These are phyloP conservation scores for Mylabris phalerata DNA, from an alignment of 1,140 invertebrate genomes.

Conservation along the genomic window DNA sequence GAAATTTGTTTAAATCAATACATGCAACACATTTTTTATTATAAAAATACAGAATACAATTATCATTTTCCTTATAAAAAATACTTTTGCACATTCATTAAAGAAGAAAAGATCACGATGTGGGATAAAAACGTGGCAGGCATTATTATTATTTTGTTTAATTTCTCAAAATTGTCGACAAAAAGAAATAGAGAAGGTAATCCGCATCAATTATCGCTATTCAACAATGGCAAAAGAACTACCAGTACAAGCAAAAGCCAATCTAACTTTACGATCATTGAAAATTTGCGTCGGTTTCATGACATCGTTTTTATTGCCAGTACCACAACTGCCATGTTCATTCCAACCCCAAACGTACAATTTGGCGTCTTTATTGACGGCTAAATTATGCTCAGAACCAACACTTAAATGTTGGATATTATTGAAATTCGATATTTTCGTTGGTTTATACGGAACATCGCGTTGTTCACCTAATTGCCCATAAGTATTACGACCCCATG, in stretches of 20 bases:
- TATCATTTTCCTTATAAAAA: conserved; percentile 39
- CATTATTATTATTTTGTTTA: neutral
- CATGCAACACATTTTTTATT: conserved; percentile 37
- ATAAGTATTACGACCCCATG: conserved; percentile 77
- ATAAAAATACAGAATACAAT: conserved; percentile 42
- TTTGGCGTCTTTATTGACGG: conserved; percentile 50
- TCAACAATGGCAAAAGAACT: conserved; percentile 51
- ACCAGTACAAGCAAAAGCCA: conserved; percentile 48
- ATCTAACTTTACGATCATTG: conserved; percentile 35
- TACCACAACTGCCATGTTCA: conserved; percentile 83
- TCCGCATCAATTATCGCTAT: conserved; percentile 22
- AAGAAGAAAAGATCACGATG: conserved; percentile 15
- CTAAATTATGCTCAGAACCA: conserved; percentile 74
- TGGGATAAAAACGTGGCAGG: neutral
- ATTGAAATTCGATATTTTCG: conserved; percentile 36
- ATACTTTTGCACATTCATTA: conserved; percentile 35
- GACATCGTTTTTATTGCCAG: conserved; percentile 56
- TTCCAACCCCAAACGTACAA: conserved; percentile 86
- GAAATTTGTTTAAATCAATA: conserved; percentile 20
- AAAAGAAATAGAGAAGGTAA: neutral
- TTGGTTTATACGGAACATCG: conserved; percentile 30
- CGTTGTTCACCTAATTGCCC: conserved; percentile 57
- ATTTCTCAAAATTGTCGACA: neutral
- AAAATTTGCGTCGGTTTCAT: conserved; percentile 40
- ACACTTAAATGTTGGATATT: conserved; percentile 52